Conservation (phyloP, 2,797 vertebrate genomes). For the Cuculus canorus region DNA sequence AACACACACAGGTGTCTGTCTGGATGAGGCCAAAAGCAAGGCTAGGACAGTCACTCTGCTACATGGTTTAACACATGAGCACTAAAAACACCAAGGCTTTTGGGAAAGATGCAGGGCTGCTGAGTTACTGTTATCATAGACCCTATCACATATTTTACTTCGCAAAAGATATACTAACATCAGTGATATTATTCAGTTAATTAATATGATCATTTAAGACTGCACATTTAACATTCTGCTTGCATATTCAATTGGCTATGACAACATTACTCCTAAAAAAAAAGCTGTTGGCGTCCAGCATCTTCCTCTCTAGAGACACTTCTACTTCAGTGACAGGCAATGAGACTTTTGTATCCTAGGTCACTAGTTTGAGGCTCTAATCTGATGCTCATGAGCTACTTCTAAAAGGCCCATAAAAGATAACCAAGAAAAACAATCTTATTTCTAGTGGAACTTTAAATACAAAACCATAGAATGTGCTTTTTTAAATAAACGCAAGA, state of each 20-base stretch:
- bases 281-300: background rate
- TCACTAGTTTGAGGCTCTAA: background rate
- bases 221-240: background rate
- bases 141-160: background rate
- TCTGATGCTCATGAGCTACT: background rate
- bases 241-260: background rate
- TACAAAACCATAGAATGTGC: background rate
- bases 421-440: background rate
- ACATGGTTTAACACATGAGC: background rate
- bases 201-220: background rate
- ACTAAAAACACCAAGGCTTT: background rate
- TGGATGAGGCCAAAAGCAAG: background rate
- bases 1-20: background rate
- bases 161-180: background rate
- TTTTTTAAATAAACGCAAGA: background rate
- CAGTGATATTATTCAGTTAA: background rate
- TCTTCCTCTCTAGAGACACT: background rate
- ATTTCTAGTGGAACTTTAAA: background rate
- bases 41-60: background rate
- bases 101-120: background rate
- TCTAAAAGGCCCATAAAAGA: background rate
- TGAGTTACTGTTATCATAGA: background rate
- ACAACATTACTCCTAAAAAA: background rate
- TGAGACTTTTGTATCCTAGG: background rate
- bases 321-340: background rate